phyloP scores from a whole-genome alignment of 2,888 invertebrate genomes.

The Calliscelio sp. region DNA sequence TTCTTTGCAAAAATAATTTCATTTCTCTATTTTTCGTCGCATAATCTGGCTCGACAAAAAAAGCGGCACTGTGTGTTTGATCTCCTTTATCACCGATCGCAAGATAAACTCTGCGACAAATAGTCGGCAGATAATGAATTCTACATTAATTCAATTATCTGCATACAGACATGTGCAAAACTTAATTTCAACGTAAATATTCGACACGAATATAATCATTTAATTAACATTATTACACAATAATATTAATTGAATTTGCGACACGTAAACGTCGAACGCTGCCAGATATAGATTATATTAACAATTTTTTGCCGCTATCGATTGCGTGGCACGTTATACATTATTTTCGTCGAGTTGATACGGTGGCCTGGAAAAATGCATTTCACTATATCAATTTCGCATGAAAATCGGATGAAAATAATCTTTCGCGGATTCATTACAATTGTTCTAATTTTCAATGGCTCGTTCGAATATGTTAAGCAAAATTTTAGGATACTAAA shows the following conservation, averaged over 20 bases:
- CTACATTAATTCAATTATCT: slow-evolving; percentile 34
- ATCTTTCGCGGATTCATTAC: slow-evolving; percentile 18
- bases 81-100: slow-evolving; percentile 36
- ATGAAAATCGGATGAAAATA: slow-evolving; percentile 25
- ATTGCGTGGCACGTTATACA: slow-evolving; percentile 24
- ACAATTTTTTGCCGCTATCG: slow-evolving; percentile 37
- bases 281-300: slow-evolving; percentile 18
- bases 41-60: too few relatives aligned
- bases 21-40: too few relatives aligned
- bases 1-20: too few relatives aligned
- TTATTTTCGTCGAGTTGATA: slow-evolving; percentile 38
- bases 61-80: too few relatives aligned
- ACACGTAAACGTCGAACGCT: slow-evolving; percentile 1
- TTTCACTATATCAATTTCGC: slow-evolving; percentile 37
- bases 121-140: slow-evolving; percentile 15
- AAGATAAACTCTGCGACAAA: slow-evolving; percentile 40
- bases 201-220: slow-evolving; percentile 21
- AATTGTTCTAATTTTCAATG: too few relatives aligned
- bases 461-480: too few relatives aligned
- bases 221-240: slow-evolving; percentile 29
- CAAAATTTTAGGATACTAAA: too few relatives aligned
- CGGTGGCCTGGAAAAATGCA: slow-evolving; percentile 33
- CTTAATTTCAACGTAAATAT: slow-evolving; percentile 23
- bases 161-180: neutral
- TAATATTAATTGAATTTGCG: slow-evolving; percentile 40